These are phyloP conservation scores for Drepana falcataria DNA, from an alignment of 2,888 invertebrate species.

Conservation along the genomic window DNA sequence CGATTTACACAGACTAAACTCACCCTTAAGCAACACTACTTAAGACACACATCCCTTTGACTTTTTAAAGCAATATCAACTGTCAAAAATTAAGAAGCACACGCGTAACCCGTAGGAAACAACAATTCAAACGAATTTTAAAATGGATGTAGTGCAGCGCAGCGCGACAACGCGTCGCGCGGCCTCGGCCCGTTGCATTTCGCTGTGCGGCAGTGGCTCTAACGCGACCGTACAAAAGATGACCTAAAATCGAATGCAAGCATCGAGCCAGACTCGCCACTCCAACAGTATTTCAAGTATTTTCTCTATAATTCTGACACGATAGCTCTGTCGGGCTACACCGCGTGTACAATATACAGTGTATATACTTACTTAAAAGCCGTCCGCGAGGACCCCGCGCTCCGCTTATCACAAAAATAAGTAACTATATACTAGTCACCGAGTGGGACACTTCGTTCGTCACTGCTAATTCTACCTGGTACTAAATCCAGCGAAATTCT, in stretches of 20 bases:
- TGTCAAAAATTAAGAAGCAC: conserved; percentile 78
- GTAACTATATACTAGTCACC: conserved; percentile 77
- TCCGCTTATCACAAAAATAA: conserved; percentile 79
- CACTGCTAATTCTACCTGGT: conserved; percentile 59
- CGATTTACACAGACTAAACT: conserved; percentile 45
- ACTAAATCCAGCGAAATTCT: conserved; percentile 30
- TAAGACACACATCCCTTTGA: conserved; percentile 63
- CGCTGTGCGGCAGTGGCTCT: conserved; percentile 64
- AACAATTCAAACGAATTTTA: conserved; percentile 64
- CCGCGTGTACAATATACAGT: conserved; percentile 40
- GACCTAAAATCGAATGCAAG: conserved; percentile 75
- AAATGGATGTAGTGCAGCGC: conserved; percentile 68
- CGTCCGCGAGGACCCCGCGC: conserved; percentile 70
- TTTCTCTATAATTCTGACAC: conserved; percentile 65
- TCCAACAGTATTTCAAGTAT: conserved; percentile 55
- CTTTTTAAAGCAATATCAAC: conserved; percentile 65
- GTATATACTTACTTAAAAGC: conserved; percentile 70
- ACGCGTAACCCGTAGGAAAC: conserved; percentile 71
- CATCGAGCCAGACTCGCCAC: conserved; percentile 47
- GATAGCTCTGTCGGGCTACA: conserved; percentile 40
- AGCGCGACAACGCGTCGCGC: conserved; percentile 60
- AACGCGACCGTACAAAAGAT: conserved; percentile 73
- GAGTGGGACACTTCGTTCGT: conserved; percentile 74
- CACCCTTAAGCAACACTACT: conserved; percentile 45
- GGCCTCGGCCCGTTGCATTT: conserved; percentile 76